Evolutionary conservation across 2,797 vertebrate species (phyloP).

Genomic region (Sebastes hubbsi): DNA sequence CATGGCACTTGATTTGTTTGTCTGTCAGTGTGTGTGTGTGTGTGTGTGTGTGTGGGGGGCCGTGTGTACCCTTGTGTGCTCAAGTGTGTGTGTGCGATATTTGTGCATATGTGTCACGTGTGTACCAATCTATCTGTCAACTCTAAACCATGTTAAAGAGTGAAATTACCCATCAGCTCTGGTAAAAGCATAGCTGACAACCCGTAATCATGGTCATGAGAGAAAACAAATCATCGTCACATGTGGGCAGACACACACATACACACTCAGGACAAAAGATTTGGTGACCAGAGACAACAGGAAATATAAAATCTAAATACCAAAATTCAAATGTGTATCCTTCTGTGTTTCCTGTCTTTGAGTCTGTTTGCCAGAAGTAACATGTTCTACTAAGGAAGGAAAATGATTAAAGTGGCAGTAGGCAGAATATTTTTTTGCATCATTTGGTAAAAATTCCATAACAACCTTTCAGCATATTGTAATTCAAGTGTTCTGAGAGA

Average conservation of each 20-base stretch:
- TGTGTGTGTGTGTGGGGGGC: conserved; percentile 8
- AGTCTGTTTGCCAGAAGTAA: neutral
- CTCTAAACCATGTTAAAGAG: conserved; percentile 78
- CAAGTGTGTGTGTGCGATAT: conserved; percentile 6
- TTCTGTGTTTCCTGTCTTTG: neutral
- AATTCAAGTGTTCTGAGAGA: too few relatives aligned
- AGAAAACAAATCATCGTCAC: conserved; percentile 62
- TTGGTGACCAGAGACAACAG: neutral
- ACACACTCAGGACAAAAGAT: conserved; percentile 20
- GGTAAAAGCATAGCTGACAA: conserved; percentile 83
- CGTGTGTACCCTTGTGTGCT: conserved; percentile 13
- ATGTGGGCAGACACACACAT: conserved; percentile 20
- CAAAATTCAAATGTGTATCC: neutral
- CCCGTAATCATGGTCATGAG: conserved; percentile 78
- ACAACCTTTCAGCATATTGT: too few relatives aligned
- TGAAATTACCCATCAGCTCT: conserved; percentile 81
- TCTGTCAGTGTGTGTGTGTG: conserved; percentile 38
- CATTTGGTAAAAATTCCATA: fast-evolving
- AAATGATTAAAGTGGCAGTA: neutral
- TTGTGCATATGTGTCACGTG: neutral
- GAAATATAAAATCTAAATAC: neutral
- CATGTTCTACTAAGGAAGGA: neutral
- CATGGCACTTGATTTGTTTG: conserved; percentile 74
- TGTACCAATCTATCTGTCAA: conserved; percentile 67
- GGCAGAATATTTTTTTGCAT: too few relatives aligned